Evolutionary conservation across 2,113 vertebrate genomes (phyloP).

Genomic region (Apaloderma vittatum): DNA sequence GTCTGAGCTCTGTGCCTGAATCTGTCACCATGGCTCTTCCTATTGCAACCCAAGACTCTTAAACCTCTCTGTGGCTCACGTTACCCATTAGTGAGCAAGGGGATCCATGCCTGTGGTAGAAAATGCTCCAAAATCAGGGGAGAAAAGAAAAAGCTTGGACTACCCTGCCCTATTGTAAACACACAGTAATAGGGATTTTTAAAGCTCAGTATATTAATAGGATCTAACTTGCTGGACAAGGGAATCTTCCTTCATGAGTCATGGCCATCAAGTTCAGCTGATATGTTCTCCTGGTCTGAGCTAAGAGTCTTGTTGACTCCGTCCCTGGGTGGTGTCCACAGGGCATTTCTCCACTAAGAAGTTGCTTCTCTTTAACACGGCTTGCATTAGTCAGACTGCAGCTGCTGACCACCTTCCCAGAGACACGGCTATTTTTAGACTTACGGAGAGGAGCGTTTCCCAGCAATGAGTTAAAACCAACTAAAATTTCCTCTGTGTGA

Average conservation of each 20-base stretch:
- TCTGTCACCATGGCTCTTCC: neutral
- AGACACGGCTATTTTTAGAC: neutral
- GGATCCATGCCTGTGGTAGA: neutral
- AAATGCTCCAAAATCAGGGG: neutral
- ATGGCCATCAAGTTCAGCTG: neutral
- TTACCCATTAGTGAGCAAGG: neutral
- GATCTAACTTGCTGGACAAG: neutral
- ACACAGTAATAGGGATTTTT: neutral
- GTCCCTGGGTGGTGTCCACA: neutral
- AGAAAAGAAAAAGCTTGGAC: neutral
- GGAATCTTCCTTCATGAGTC: neutral
- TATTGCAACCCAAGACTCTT: neutral
- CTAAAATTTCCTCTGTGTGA: neutral
- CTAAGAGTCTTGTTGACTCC: neutral
- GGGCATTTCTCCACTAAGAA: neutral
- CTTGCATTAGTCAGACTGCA: neutral
- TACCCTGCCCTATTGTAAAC: neutral
- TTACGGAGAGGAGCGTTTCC: neutral
- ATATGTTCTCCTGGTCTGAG: neutral
- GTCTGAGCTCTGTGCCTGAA: neutral
- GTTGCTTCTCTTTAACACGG: neutral
- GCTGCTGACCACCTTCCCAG: neutral
- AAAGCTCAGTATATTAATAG: neutral
- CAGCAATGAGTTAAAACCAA: neutral
- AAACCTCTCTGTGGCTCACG: neutral